Percentiles rank a stretch among this genome's conserved stretches.
Evolutionary conservation across 2,888 invertebrate genomes (phyloP).

Genomic region (Dendrolimus pini): DNA sequence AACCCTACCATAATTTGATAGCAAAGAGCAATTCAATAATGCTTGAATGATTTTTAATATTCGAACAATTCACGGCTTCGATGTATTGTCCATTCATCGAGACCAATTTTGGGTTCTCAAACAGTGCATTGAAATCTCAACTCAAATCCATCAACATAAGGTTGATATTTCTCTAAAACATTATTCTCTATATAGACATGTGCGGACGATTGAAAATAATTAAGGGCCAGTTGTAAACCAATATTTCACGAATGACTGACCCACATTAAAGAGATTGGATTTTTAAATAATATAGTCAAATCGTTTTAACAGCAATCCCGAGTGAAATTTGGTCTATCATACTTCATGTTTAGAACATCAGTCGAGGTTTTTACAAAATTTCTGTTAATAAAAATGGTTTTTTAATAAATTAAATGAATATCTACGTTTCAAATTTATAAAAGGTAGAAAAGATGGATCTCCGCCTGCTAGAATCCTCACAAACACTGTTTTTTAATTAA

Average conservation of each 20-base stretch:
- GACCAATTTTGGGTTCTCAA: conserved; percentile 37
- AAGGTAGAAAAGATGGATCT: too few species aligned
- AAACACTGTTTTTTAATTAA: too few species aligned
- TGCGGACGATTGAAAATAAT: conserved; percentile 31
- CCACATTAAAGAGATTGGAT: conserved; percentile 22
- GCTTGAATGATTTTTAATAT: conserved; percentile 71
- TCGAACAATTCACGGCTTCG: conserved; percentile 50
- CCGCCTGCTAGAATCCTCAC: too few species aligned
- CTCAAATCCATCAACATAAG: conserved; percentile 8
- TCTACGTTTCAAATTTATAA: too few species aligned
- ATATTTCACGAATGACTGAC: conserved; percentile 35
- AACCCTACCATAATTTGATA: conserved; percentile 40
- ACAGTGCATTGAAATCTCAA: conserved; percentile 15
- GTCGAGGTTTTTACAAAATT: too few species aligned
- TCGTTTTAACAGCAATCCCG: background rate
- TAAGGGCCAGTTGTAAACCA: conserved; percentile 22
- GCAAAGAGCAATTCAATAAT: conserved; percentile 66
- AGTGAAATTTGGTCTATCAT: background rate
- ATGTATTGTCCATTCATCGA: conserved; percentile 52
- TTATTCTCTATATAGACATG: conserved; percentile 22
- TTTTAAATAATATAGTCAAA: conserved; percentile 15
- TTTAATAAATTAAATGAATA: too few species aligned
- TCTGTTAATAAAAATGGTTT: too few species aligned
- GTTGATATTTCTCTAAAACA: conserved; percentile 18
- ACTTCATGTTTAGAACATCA: background rate